phyloP scores from a whole-genome alignment of 2,888 invertebrate species.

The Formica aserva region DNA sequence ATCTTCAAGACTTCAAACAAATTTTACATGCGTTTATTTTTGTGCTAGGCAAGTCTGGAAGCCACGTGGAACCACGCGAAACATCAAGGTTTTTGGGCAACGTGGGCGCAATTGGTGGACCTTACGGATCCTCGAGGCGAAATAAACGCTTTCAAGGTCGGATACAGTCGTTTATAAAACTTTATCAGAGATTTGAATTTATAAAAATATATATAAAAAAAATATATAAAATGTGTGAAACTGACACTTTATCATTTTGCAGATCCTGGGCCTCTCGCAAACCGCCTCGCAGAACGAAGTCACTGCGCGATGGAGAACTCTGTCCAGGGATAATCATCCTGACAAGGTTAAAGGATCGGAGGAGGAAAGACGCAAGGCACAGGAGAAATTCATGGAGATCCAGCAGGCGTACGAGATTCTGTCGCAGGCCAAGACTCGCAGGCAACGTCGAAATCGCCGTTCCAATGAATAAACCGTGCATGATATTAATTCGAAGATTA shows the following conservation, averaged over 20 bases:
- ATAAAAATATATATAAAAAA: background rate
- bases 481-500: background rate
- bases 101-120: constrained; percentile 95
- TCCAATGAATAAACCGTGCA: constrained; percentile 52
- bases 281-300: constrained; percentile 95
- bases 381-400: constrained; percentile 96
- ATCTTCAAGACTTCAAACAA: background rate
- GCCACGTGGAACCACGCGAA: constrained; percentile 93
- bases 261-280: constrained; percentile 92
- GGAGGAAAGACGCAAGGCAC: constrained; percentile 89
- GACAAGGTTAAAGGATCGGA: constrained; percentile 94
- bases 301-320: constrained; percentile 92
- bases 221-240: too few species aligned
- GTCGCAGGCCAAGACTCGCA: constrained; percentile 92
- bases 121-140: constrained; percentile 96
- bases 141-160: constrained; percentile 94
- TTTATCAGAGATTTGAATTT: background rate
- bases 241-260: constrained; percentile 56
- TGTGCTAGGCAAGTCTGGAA: constrained; percentile 85
- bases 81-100: constrained; percentile 93
- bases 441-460: constrained; percentile 90
- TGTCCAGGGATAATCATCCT: constrained; percentile 96
- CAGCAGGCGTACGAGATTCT: constrained; percentile 96
- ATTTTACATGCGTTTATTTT: constrained; percentile 1
- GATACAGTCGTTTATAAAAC: background rate